These are phyloP conservation scores for Alaudala cheleensis DNA, from an alignment of 2,113 vertebrate species.

Conservation along the genomic window DNA sequence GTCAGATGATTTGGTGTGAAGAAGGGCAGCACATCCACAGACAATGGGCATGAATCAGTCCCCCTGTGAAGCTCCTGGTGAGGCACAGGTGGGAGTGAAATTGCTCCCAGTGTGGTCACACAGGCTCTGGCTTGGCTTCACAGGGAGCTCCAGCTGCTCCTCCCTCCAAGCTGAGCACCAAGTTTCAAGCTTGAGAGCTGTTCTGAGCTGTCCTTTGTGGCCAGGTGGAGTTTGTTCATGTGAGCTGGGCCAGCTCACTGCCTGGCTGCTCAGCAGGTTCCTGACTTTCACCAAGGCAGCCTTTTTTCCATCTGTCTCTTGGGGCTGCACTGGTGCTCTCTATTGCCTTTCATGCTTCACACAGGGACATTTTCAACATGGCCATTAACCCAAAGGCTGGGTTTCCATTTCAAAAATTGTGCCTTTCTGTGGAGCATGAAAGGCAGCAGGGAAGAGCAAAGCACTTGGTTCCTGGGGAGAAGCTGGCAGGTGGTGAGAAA, in stretches of 20 bases:
- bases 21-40: neutral
- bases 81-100: neutral
- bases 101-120: neutral
- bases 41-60: neutral
- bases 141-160: neutral
- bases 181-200: neutral
- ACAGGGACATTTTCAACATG: neutral
- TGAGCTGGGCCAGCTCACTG: neutral
- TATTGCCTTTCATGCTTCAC: constrained; percentile 4
- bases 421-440: neutral
- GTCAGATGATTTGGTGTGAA: neutral
- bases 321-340: neutral
- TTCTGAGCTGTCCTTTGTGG: neutral
- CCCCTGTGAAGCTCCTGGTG: neutral
- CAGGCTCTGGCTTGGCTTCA: neutral
- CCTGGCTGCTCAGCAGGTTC: neutral
- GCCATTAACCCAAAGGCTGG: neutral
- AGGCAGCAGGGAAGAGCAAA: neutral
- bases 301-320: neutral
- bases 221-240: neutral
- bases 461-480: neutral
- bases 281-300: neutral
- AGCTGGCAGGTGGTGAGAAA: neutral
- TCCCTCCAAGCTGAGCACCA: neutral
- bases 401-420: neutral